Conservation (phyloP, 2,888 invertebrate species). For the Amblyjoppa fuscipennis region DNA sequence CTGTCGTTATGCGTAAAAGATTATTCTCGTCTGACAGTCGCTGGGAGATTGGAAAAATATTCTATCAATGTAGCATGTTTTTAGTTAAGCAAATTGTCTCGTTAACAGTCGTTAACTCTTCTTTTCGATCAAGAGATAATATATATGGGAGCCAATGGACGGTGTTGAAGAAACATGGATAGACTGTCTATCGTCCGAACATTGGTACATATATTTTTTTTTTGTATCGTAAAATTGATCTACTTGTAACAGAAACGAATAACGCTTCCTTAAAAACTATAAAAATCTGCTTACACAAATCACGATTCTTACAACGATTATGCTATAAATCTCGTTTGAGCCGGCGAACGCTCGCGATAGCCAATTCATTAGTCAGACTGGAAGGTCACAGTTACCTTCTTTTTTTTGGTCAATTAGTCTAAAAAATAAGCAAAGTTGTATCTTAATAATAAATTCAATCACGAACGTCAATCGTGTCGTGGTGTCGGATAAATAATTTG, state of each 20-base stretch:
- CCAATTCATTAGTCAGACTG: constrained; percentile 2
- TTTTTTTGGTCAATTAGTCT: constrained; percentile 43
- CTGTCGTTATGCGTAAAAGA: constrained; percentile 4
- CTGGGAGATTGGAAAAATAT: neutral
- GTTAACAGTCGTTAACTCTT: neutral
- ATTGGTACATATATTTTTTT: constrained; percentile 45
- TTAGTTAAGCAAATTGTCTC: neutral
- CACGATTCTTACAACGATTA: constrained; percentile 49
- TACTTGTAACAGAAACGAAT: constrained; percentile 32
- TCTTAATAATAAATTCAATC: constrained; percentile 1
- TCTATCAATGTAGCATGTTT: neutral
- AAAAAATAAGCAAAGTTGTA: neutral
- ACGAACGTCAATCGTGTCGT: neutral
- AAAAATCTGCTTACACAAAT: constrained; percentile 27
- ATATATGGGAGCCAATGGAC: neutral
- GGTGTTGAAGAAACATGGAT: constrained; percentile 1
- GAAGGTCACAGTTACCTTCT: constrained; percentile 25
- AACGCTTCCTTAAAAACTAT: constrained; percentile 45
- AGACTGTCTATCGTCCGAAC: constrained; percentile 46
- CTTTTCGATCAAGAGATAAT: neutral
- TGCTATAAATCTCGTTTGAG: constrained; percentile 12
- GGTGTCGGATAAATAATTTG: constrained; percentile 24
- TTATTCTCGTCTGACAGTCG: neutral
- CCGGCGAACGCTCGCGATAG: constrained; percentile 20
- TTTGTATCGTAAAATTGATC: neutral